phyloP scores from a whole-genome alignment of 2,797 vertebrate genomes.

The Pipistrellus kuhlii region DNA sequence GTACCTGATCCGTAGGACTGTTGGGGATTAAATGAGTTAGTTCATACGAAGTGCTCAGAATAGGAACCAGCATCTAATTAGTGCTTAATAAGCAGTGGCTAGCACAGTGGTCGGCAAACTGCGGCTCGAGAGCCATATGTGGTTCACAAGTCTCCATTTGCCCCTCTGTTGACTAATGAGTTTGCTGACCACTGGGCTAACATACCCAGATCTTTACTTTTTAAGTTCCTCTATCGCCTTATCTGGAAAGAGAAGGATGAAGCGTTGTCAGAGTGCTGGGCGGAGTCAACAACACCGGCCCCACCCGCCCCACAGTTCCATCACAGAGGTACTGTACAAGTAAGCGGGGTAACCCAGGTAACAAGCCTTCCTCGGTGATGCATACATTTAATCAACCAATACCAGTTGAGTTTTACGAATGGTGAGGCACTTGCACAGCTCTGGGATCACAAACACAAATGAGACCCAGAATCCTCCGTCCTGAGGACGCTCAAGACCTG shows the following conservation, averaged over 20 bases:
- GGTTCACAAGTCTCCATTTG: too few relatives aligned
- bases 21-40: background rate
- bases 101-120: background rate
- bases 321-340: background rate
- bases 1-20: background rate
- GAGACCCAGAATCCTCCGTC: background rate
- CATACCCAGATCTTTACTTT: background rate
- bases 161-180: too few relatives aligned
- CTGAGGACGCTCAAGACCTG: rapidly evolving
- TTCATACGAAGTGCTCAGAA: background rate
- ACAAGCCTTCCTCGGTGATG: background rate
- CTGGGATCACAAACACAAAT: too few relatives aligned
- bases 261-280: background rate
- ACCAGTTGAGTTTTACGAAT: rapidly evolving
- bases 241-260: background rate
- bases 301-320: rapidly evolving
- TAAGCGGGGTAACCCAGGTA: rapidly evolving
- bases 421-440: background rate
- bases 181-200: background rate
- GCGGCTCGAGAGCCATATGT: too few relatives aligned
- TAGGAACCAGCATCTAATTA: background rate
- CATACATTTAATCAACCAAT: rapidly evolving
- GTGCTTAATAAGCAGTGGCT: background rate
- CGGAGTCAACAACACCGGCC: rapidly evolving
- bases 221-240: background rate